phyloP scores from a whole-genome alignment of 2,797 vertebrate species.

The Schizopygopsis malacanthus region DNA sequence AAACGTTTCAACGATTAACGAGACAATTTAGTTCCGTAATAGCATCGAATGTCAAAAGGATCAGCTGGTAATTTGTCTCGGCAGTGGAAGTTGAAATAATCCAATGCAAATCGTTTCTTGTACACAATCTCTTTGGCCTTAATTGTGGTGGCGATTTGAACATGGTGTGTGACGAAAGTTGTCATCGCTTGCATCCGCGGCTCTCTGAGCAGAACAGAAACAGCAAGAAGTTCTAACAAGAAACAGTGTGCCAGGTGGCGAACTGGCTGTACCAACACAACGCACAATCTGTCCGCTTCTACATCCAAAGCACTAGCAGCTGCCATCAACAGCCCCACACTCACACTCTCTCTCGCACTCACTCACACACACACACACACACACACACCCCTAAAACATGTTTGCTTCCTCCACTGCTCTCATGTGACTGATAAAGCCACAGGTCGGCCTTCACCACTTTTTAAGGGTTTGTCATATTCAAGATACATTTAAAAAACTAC shows the following conservation, averaged over 20 bases:
- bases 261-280: constrained; percentile 89
- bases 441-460: constrained; percentile 29
- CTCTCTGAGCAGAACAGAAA: constrained; percentile 85
- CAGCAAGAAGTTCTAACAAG: constrained; percentile 89
- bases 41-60: not conserved
- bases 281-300: constrained; percentile 90
- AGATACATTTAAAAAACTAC: not conserved
- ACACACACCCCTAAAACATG: constrained; percentile 47
- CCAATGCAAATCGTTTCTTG: constrained; percentile 32
- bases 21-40: not conserved
- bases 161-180: constrained; percentile 68
- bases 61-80: not conserved
- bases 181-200: constrained; percentile 71
- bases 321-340: constrained; percentile 87
- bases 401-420: constrained; percentile 41
- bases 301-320: constrained; percentile 89
- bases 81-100: constrained; percentile 14
- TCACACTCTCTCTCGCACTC: constrained; percentile 73
- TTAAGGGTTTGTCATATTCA: not conserved
- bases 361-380: constrained; percentile 72
- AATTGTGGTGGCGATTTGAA: constrained; percentile 50
- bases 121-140: constrained; percentile 46
- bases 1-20: not conserved
- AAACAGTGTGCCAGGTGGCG: constrained; percentile 89
- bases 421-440: constrained; percentile 45